Evolutionary conservation across 2,113 vertebrate genomes (phyloP).

Genomic region (Pelobates fuscus): DNA sequence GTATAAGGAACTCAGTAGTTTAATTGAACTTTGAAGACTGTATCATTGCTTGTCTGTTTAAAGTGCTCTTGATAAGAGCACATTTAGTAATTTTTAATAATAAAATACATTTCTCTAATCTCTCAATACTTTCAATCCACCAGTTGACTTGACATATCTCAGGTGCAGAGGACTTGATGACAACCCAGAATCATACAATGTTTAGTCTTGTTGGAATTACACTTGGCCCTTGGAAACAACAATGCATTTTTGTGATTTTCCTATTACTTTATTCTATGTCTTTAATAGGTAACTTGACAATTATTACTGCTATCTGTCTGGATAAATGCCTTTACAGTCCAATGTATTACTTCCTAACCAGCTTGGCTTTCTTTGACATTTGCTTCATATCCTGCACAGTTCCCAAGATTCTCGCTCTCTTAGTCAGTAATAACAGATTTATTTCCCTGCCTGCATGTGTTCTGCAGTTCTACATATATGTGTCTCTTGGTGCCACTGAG

Average conservation of each 20-base stretch:
- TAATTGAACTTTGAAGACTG: too few species aligned
- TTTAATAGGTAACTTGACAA: conserved; percentile 8
- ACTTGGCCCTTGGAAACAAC: not conserved
- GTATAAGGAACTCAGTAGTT: too few species aligned
- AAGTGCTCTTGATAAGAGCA: too few species aligned
- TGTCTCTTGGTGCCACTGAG: conserved; percentile 7
- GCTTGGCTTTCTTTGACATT: conserved; percentile 26
- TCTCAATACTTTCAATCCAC: too few species aligned
- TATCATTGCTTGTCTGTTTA: too few species aligned
- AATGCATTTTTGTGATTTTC: not conserved
- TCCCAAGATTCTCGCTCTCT: conserved; percentile 14
- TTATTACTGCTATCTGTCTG: conserved; percentile 13
- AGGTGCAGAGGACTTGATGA: too few species aligned
- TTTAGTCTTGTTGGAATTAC: conserved; percentile 24
- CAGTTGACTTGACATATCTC: too few species aligned
- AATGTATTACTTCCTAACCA: conserved; percentile 7
- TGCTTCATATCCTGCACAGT: conserved; percentile 31
- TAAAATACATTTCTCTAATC: too few species aligned
- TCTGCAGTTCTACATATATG: conserved; percentile 16
- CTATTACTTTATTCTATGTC: conserved; percentile 16
- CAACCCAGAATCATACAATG: not conserved
- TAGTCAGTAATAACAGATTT: not conserved
- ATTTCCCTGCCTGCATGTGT: conserved; percentile 12
- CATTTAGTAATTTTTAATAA: too few species aligned
- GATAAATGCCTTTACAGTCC: conserved; percentile 9